A percentile compares a stretch with the other conserved stretches of the same genome.
Conservation (phyloP, 1,140 invertebrate genomes). For the Propsilocerus akamusi region DNA sequence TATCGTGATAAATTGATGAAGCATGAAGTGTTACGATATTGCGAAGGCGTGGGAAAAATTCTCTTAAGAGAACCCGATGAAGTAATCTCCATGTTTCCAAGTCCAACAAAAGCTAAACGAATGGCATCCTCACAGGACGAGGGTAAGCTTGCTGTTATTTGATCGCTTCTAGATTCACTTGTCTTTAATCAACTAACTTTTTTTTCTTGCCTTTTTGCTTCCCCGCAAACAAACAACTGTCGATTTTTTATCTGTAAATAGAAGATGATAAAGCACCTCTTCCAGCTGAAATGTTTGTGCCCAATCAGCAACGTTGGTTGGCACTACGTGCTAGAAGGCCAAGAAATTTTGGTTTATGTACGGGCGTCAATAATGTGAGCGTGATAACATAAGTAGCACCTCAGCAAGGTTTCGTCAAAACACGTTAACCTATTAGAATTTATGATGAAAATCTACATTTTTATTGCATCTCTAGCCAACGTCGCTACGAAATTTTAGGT, state of each 20-base stretch:
- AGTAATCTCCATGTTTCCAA: slow-evolving; percentile 18
- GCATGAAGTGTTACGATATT: slow-evolving; percentile 54
- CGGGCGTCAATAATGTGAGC: neutral
- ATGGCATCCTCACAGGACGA: slow-evolving; percentile 8
- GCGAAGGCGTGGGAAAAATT: slow-evolving; percentile 59
- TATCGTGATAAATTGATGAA: slow-evolving; percentile 45
- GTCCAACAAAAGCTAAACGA: neutral
- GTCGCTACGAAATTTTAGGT: too few relatives aligned
- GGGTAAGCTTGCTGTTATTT: neutral
- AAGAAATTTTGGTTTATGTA: neutral
- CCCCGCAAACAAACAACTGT: neutral
- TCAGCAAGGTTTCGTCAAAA: neutral
- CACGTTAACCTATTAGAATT: too few relatives aligned
- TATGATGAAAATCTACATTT: too few relatives aligned
- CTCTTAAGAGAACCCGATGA: slow-evolving; percentile 56
- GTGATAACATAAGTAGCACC: neutral
- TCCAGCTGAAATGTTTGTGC: slow-evolving; percentile 77
- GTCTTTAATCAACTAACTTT: neutral
- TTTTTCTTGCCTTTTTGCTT: neutral
- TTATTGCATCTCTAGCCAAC: too few relatives aligned
- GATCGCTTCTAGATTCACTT: neutral
- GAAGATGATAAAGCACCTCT: slow-evolving; percentile 30
- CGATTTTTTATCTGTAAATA: slow-evolving; percentile 11
- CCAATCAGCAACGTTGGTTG: slow-evolving; percentile 73
- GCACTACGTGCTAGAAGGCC: slow-evolving; percentile 37